These are phyloP conservation scores for Macroramphosus scolopax DNA, from an alignment of 2,797 vertebrate species.

Conservation along the genomic window DNA sequence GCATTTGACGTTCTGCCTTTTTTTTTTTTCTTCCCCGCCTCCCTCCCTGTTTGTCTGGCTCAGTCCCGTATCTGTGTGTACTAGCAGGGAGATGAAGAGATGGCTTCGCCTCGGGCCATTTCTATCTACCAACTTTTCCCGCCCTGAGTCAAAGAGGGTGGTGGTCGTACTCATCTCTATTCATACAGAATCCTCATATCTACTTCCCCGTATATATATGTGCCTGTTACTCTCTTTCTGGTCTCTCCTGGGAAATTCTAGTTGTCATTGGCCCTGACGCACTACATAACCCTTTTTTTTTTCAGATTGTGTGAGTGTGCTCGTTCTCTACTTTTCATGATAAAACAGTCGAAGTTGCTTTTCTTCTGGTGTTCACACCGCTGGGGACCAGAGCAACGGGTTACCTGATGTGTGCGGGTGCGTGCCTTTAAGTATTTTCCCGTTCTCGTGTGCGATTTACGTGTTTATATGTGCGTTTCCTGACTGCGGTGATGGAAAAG, in stretches of 20 bases:
- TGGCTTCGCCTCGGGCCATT: conserved; percentile 52
- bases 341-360: conserved; percentile 16
- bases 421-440: conserved; percentile 4
- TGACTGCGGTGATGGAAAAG: conserved; percentile 26
- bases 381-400: conserved; percentile 4
- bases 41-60: conserved; percentile 40
- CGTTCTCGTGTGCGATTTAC: conserved; percentile 11
- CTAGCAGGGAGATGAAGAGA: conserved; percentile 42
- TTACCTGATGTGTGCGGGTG: background rate
- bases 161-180: conserved; percentile 22
- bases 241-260: conserved; percentile 31
- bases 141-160: conserved; percentile 16
- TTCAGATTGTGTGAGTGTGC: background rate
- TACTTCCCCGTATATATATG: background rate
- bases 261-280: conserved; percentile 5
- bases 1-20: conserved; percentile 38
- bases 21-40: conserved; percentile 36
- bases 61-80: conserved; percentile 37
- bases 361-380: conserved; percentile 17
- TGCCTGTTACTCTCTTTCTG: conserved; percentile 4
- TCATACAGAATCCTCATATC: too few relatives aligned
- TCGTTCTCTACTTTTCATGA: conserved; percentile 7
- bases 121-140: conserved; percentile 28
- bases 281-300: conserved; percentile 5
- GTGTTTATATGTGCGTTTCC: conserved; percentile 18